phyloP scores from a whole-genome alignment of 2,888 invertebrate genomes.

The Stegophylla sp. region DNA sequence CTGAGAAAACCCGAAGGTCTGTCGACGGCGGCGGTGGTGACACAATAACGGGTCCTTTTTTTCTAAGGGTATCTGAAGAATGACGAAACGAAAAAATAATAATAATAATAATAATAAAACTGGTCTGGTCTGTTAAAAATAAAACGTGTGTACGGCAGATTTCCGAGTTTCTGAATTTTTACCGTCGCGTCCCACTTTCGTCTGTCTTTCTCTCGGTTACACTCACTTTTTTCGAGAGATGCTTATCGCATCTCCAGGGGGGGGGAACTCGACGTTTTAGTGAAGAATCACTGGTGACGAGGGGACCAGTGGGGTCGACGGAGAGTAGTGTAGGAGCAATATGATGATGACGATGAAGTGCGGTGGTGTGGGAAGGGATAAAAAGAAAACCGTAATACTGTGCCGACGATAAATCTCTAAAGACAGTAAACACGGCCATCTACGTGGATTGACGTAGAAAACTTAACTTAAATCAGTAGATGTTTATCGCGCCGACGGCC shows the following conservation, averaged over 20 bases:
- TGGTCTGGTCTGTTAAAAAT: slow-evolving; percentile 47
- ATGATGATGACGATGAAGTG: neutral
- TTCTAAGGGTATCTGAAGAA: slow-evolving; percentile 18
- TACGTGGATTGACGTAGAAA: slow-evolving; percentile 53
- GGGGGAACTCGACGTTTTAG: slow-evolving; percentile 29
- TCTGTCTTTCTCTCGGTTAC: neutral
- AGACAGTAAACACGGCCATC: slow-evolving; percentile 54
- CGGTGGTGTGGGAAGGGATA: neutral
- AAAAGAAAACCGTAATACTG: slow-evolving; percentile 49
- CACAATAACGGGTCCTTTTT: slow-evolving; percentile 39
- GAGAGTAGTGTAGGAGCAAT: no score
- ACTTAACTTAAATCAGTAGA: slow-evolving; percentile 57
- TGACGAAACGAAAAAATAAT: neutral
- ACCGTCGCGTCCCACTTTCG: neutral
- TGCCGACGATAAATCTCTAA: slow-evolving; percentile 54
- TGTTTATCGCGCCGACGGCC: slow-evolving; percentile 42
- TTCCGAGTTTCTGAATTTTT: slow-evolving; percentile 44
- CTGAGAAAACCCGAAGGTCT: slow-evolving; percentile 11
- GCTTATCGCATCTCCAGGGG: slow-evolving; percentile 46
- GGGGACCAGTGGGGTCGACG: slow-evolving; percentile 8
- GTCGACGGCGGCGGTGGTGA: neutral
- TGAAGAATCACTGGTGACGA: slow-evolving; percentile 7
- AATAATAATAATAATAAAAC: neutral
- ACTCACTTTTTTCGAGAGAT: slow-evolving; percentile 29
- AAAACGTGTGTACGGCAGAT: slow-evolving; percentile 36